A percentile compares a stretch with the other conserved stretches of the same genome.
Conservation (phyloP, 2,888 invertebrate species). For the Phymatocera aterrima region DNA sequence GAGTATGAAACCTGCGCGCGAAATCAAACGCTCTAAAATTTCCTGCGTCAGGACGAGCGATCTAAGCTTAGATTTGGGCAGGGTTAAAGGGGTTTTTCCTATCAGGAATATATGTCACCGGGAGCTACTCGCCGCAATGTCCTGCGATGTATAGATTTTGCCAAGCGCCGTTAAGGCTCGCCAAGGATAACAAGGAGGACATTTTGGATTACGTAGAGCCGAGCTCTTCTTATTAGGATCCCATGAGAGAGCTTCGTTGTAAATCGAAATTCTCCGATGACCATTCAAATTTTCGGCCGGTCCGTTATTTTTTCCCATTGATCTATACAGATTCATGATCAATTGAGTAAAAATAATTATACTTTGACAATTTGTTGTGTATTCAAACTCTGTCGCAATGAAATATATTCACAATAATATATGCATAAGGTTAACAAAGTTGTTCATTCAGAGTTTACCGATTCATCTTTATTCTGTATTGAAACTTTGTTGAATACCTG, state of each 20-base stretch:
- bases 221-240: constrained; percentile 34
- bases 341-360: neutral
- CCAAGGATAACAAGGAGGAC: constrained; percentile 24
- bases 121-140: constrained; percentile 44
- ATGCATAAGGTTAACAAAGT: neutral
- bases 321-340: neutral
- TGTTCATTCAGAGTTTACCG: neutral
- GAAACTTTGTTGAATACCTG: too few species aligned
- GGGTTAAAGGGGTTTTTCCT: constrained; percentile 66
- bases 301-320: neutral
- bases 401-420: neutral
- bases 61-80: constrained; percentile 63
- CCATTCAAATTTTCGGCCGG: neutral
- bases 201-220: constrained; percentile 19
- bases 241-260: neutral
- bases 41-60: constrained; percentile 46
- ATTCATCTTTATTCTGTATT: neutral
- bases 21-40: constrained; percentile 14
- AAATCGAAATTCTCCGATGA: neutral
- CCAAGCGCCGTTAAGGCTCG: neutral
- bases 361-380: too few species aligned
- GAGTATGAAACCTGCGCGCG: constrained; percentile 62
- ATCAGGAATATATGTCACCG: constrained; percentile 62
- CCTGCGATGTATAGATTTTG: constrained; percentile 34
- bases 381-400: too few species aligned